Base-by-base conservation (phyloP, 2,888 invertebrate genomes). In the Ommatoiulus sabulosus region DNA sequence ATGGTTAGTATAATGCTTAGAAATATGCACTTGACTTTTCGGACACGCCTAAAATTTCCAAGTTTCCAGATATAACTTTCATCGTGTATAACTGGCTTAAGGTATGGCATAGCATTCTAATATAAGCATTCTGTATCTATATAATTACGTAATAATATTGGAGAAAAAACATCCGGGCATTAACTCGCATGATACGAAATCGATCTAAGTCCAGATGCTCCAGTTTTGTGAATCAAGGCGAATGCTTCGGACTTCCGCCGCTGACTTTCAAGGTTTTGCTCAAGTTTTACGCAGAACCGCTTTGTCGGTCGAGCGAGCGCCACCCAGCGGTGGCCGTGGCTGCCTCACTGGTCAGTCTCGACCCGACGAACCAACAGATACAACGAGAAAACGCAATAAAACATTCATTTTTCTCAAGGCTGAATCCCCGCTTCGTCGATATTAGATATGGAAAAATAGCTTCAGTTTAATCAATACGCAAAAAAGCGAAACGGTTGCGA, bases 401-500 rank as follows among this genome's bases (percentile, higher is more conserved):
- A 63, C 63, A 63, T 63, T 63, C 63, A 63, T 63, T 63, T 63
- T 63, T 63, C 63, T 63, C 63, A 63, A 63, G 63, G 63, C 63
- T 63, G 63, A 63, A 20, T 63, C 63, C 46, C 46, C 57, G 57
- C 4, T 12, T 84, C 43, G 44, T 24, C 17, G 85, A 85, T 85
- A 85, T 17, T 17, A 85, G 44, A 85, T 85, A 85, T 85, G 43
- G 44, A 85, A 85, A 44, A 44, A 85, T 85, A 85, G 44, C 85
- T 43, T 12, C 85, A 12, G 44, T 85, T 43, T 85, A 44, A 85
- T 85, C 85, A 44, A 85, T 85, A 43, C 35, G 44, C 43, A 43
- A 44, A 44, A 85, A 44, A 85, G 44, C 35, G n/a, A 85, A 85
- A 85, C 85, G 44, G 43, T 44, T 43, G 17, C 15, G 44, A 43